Evolutionary conservation across 2,113 vertebrate species (phyloP).

Genomic region (Leucosticte australis): DNA sequence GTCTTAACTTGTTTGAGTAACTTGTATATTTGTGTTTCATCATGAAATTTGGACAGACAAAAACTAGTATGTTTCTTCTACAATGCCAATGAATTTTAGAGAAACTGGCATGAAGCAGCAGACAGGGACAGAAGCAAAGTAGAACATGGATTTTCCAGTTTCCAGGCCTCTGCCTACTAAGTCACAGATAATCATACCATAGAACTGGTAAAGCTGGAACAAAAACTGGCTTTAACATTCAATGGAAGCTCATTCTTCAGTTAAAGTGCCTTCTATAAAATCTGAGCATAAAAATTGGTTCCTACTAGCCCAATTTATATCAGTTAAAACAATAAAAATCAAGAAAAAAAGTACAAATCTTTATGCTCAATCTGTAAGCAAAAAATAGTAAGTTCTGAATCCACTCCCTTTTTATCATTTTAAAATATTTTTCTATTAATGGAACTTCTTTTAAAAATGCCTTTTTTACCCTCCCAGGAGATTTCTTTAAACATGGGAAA

Average conservation of each 20-base stretch:
- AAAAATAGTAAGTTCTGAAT: neutral
- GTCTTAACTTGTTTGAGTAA: neutral
- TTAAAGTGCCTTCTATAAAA: neutral
- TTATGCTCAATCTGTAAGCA: neutral
- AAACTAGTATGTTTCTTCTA: neutral
- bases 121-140: neutral
- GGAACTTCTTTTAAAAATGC: neutral
- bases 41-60: neutral
- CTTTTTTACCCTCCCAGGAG: neutral
- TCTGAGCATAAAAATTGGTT: neutral
- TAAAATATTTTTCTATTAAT: constrained; percentile 1
- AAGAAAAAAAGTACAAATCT: accelerated
- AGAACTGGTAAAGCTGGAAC: neutral
- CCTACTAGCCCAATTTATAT: neutral
- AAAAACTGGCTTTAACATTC: neutral
- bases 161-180: neutral
- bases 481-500: constrained; percentile 19
- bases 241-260: neutral
- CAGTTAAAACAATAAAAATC: neutral
- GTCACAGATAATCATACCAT: neutral
- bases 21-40: neutral
- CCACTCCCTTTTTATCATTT: neutral
- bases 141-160: neutral
- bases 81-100: neutral
- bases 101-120: neutral